Conservation (phyloP, 1,140 invertebrate species). For the Eubasilissa regina region DNA sequence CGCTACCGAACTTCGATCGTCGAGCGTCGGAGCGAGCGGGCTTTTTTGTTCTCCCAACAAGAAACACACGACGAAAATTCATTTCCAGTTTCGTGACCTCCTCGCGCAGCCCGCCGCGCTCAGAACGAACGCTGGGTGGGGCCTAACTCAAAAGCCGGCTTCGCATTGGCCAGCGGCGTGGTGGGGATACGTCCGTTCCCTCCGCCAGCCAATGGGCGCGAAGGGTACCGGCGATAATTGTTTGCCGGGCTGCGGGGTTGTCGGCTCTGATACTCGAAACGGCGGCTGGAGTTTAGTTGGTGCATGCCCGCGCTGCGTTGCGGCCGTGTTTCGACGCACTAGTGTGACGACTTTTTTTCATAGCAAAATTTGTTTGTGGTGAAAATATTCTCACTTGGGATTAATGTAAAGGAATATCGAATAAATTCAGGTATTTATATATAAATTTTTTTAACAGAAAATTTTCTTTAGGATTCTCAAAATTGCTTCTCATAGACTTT, state of each 20-base stretch:
- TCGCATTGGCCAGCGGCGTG: slow-evolving; percentile 32
- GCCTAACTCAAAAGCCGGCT: slow-evolving; percentile 19
- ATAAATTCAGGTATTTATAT: slow-evolving; percentile 29
- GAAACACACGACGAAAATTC: slow-evolving; percentile 44
- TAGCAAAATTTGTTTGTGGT: slow-evolving; percentile 31
- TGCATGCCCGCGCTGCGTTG: slow-evolving; percentile 45
- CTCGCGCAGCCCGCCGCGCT: slow-evolving; percentile 44
- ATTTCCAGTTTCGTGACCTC: slow-evolving; percentile 48
- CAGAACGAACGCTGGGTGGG: slow-evolving; percentile 20
- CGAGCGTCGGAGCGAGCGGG: not conserved
- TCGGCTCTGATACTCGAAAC: slow-evolving; percentile 33
- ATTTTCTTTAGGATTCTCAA: not conserved
- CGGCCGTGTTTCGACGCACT: slow-evolving; percentile 28
- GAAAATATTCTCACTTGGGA: slow-evolving; percentile 27
- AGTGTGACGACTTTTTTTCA: slow-evolving; percentile 1
- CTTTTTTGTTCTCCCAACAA: slow-evolving; percentile 45
- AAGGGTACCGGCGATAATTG: slow-evolving; percentile 44
- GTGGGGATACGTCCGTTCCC: slow-evolving; percentile 41
- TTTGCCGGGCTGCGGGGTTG: slow-evolving; percentile 44
- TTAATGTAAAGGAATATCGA: slow-evolving; percentile 23
- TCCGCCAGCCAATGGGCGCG: slow-evolving; percentile 46
- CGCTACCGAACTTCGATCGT: not conserved
- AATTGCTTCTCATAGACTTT: slow-evolving; percentile 1
- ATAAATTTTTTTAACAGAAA: slow-evolving; percentile 24
- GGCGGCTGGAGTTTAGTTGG: slow-evolving; percentile 35